Base-by-base conservation (phyloP, 2,797 vertebrate species). In the Anguilla marmorata region DNA sequence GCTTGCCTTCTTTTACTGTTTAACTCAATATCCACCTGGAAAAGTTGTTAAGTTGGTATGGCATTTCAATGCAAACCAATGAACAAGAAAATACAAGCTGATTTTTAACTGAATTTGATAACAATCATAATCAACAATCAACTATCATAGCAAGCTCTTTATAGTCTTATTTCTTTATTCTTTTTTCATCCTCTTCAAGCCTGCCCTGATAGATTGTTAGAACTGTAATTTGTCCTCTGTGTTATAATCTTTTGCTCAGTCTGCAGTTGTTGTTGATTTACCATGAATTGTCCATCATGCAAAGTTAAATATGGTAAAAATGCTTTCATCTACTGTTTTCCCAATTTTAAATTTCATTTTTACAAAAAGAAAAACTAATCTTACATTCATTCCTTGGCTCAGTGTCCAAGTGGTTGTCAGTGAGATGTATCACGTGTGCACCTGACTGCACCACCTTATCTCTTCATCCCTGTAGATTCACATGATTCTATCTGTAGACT, bases 81-180 rank as follows among this genome's bases (percentile, higher is more conserved):
- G 90, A 92, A 90, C 91, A 91, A 92, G 92, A 91, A 89, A 87
- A 89, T 86, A 91, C 92, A 87, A 91, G 91, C 84, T 87, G 88
- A 41, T 89, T 58, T 87, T 86, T 86, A 56, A 88, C 85, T 52
- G 86, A 90, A 90, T 87, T 94, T 91, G 89, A 91, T 79, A 88
- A 88, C 84, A 80, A 63, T 41, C 24, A n/a, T 54, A n/a, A 82
- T 94, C 92, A 90, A 88, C 91, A 89, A 86, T 94, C 91, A 93
- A 93, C 91, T 92, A 87, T 86, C 88, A 93, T 93, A n/a, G 24
- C 60, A n/a, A 72, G 91, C 91, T 93, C 91, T 90, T 95, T 94
- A 95, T 94, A 94, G 92, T 93, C 90, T 94, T 94, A 95, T 94
- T 93, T 92, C 91, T 83, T 91, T 91, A 92, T 93, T 92, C 94